Percentiles rank a stretch among this genome's conserved stretches.
Conservation (phyloP, 1,140 invertebrate genomes). For the Apis dorsata region DNA sequence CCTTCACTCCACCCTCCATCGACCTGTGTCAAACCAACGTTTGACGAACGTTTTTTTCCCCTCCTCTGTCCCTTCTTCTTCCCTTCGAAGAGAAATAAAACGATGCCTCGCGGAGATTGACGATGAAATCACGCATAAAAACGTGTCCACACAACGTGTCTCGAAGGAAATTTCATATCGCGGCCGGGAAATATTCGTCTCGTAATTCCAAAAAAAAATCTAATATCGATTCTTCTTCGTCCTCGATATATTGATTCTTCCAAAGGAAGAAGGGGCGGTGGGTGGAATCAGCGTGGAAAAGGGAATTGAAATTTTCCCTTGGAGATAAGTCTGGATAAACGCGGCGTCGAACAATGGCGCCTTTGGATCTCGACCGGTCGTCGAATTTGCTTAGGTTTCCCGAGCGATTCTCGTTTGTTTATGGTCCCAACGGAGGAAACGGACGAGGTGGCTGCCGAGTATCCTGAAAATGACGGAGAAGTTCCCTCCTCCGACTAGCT, state of each 20-base stretch:
- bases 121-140: not conserved
- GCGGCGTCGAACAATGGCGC: not conserved
- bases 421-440: not conserved
- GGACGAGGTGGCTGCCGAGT: not conserved
- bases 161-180: conserved; percentile 14
- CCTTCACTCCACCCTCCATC: not conserved
- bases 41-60: not conserved
- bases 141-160: not conserved
- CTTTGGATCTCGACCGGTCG: not conserved
- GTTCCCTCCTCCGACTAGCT: not conserved
- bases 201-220: conserved; percentile 10
- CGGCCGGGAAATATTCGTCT: not conserved
- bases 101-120: too few species aligned
- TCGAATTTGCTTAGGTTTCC: not conserved
- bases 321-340: not conserved
- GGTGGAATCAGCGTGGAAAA: not conserved
- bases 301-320: conserved; percentile 6
- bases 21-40: not conserved
- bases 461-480: too few species aligned
- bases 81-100: not conserved
- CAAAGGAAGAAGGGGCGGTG: too few species aligned
- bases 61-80: not conserved
- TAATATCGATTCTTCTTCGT: conserved; percentile 8
- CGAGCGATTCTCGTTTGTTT: conserved; percentile 9
- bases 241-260: not conserved